These are phyloP conservation scores for Dicranocentrus wangi DNA, from an alignment of 2,888 invertebrate species.

Conservation along the genomic window DNA sequence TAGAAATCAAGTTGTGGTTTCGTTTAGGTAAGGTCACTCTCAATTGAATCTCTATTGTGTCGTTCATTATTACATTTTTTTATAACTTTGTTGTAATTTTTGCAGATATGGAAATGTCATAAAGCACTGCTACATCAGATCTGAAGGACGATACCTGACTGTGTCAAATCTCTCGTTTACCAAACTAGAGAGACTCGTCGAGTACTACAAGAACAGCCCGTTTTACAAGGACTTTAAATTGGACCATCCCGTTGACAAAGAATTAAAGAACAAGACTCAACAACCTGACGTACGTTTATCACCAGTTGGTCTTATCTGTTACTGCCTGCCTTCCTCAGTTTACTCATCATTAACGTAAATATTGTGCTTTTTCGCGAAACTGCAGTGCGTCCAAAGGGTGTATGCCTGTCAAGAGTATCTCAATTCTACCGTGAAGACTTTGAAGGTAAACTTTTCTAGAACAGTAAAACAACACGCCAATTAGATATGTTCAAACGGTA, in stretches of 20 bases:
- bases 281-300: conserved; percentile 37
- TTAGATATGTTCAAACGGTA: too few species aligned
- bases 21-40: too few species aligned
- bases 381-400: conserved; percentile 30
- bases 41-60: too few species aligned
- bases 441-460: too few species aligned
- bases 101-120: conserved; percentile 16
- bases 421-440: conserved; percentile 39
- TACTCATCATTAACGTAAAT: too few species aligned
- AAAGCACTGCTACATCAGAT: conserved; percentile 34
- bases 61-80: too few species aligned
- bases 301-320: too few species aligned
- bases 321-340: too few species aligned
- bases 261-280: conserved; percentile 14
- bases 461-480: too few species aligned
- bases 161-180: conserved; percentile 15
- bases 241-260: conserved; percentile 10
- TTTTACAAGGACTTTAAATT: conserved; percentile 42
- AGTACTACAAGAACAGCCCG: conserved; percentile 7
- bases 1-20: too few species aligned
- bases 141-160: conserved; percentile 25
- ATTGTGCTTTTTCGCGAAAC: too few species aligned
- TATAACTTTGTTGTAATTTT: too few species aligned
- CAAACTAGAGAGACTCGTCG: conserved; percentile 25
- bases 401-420: conserved; percentile 35